phyloP scores from a whole-genome alignment of 2,797 vertebrate genomes.

The Pristis pectinata region DNA sequence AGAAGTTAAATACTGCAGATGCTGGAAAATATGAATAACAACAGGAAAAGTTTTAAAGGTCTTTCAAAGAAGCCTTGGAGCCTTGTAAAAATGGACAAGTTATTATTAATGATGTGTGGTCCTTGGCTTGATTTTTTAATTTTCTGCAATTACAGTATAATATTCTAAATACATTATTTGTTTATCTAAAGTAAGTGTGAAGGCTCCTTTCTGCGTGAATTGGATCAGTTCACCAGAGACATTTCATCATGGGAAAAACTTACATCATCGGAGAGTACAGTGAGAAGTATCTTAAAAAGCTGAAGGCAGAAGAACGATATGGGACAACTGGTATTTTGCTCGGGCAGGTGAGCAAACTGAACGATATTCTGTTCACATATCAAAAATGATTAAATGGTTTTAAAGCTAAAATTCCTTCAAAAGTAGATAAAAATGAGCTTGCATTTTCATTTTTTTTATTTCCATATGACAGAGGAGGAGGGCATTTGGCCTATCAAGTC shows the following conservation, averaged over 20 bases:
- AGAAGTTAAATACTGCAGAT: too few relatives aligned
- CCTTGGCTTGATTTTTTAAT: neutral
- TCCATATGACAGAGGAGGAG: too few relatives aligned
- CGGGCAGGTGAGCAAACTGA: constrained; percentile 69
- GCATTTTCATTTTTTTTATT: neutral
- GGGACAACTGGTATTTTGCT: constrained; percentile 78
- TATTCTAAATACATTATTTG: constrained; percentile 6
- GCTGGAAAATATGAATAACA: too few relatives aligned
- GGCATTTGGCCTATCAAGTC: too few relatives aligned
- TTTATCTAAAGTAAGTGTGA: neutral
- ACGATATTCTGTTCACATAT: neutral
- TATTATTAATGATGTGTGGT: too few relatives aligned
- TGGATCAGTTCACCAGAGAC: constrained; percentile 11
- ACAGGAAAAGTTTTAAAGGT: too few relatives aligned
- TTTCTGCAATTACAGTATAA: neutral
- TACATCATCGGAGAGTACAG: constrained; percentile 79
- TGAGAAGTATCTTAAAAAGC: constrained; percentile 70
- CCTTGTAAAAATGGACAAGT: too few relatives aligned
- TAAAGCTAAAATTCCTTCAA: neutral
- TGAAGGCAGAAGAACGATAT: constrained; percentile 54
- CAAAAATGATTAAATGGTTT: neutral
- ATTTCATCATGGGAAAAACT: constrained; percentile 74
- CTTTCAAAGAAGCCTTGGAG: too few relatives aligned
- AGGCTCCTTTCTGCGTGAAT: constrained; percentile 29
- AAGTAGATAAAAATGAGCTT: neutral